Evolutionary conservation across 2,888 invertebrate genomes (phyloP).

Genomic region (Malthinus flaveolus): DNA sequence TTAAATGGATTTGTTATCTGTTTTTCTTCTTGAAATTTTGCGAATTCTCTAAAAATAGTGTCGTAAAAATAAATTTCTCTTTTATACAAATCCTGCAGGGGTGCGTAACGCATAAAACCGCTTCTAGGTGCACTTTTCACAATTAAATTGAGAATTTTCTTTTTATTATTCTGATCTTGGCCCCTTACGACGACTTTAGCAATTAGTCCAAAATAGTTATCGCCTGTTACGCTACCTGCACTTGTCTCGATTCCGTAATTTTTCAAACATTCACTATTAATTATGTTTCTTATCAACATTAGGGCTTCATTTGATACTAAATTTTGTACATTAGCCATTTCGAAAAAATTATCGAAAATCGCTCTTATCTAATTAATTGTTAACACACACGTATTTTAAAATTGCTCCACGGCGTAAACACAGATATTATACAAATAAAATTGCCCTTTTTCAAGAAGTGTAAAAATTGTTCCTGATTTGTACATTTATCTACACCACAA

Average conservation of each 20-base stretch:
- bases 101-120: conserved; percentile 32
- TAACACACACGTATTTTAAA: no score
- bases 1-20: conserved; percentile 28
- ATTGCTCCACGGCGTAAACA: no score
- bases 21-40: conserved; percentile 34
- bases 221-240: conserved; percentile 37
- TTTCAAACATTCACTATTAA: neutral
- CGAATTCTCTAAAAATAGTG: conserved; percentile 38
- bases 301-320: neutral
- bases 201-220: conserved; percentile 42
- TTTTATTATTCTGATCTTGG: conserved; percentile 18
- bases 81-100: conserved; percentile 33
- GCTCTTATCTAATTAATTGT: no score
- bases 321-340: no score
- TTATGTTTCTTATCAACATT: neutral
- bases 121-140: conserved; percentile 39
- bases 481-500: no score
- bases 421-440: no score
- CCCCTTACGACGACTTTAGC: conserved; percentile 29
- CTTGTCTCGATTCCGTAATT: conserved; percentile 2
- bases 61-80: conserved; percentile 42
- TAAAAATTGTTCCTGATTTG: no score
- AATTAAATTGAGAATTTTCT: conserved; percentile 34
- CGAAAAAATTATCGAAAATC: no score
- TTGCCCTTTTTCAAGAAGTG: no score